Base-by-base conservation (phyloP, 2,888 invertebrate genomes). In the Sphaerolaimus hirsutus region DNA sequence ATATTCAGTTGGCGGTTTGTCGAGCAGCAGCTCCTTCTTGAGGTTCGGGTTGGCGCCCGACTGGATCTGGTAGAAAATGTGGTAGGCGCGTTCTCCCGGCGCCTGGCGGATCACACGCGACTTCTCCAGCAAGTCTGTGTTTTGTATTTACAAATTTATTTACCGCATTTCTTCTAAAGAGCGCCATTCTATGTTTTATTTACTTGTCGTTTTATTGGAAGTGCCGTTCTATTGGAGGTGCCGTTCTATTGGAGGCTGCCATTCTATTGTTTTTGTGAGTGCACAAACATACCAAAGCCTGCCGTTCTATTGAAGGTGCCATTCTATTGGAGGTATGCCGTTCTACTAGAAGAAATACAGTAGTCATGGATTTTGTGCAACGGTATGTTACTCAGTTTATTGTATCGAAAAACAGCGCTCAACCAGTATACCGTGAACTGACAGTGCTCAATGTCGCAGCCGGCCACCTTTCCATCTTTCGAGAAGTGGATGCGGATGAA, bases 401-500 rank as follows among this genome's bases (percentile, higher is more conserved):
- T n/a, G n/a, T n/a, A n/a, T n/a, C n/a, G n/a, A n/a, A n/a, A n/a
- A n/a, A n/a, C n/a, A n/a, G n/a, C n/a, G n/a, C n/a, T n/a, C n/a
- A n/a, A n/a, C n/a, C n/a, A n/a, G n/a, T n/a, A n/a, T n/a, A n/a
- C n/a, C n/a, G n/a, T n/a, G n/a, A n/a, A 77, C 87, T 82, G 76
- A 91, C 91, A 97, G 64, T 89, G 87, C 72, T 97, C 93, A 71
- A 97, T 93, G 73, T 97, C 93, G 73, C 91, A 91, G 76, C 93
- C 93, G 69, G 93, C 91, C 74, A 93, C 75, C 78, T 93, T 91
- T 69, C 91, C 93, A 71, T 81, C 79, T 59, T 87, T 83, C 58
- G 91, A 91, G 74, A 97, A 97, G 72, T 99, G 97, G 70, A 97
- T 97, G 78, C 97, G 86, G 76, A 97, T 97, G 79, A 97, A 97